phyloP scores from a whole-genome alignment of 2,888 invertebrate genomes.

The Caenorhabditis virilis region DNA sequence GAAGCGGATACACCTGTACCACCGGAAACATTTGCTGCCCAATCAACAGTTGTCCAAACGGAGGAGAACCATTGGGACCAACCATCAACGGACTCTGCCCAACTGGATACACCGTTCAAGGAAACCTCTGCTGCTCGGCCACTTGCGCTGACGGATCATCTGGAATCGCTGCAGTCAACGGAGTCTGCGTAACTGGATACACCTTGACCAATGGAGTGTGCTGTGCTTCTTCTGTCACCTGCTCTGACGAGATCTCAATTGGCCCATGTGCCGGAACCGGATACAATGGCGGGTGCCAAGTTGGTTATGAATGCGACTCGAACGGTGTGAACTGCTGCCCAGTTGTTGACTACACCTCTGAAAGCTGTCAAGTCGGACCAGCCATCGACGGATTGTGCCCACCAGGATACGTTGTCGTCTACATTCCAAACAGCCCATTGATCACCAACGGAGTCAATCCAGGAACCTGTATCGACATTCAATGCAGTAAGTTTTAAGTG shows the following conservation, averaged over 20 bases:
- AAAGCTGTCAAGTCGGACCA: slow-evolving; percentile 43
- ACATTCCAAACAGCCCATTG: slow-evolving; percentile 37
- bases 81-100: slow-evolving; percentile 67
- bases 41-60: slow-evolving; percentile 61
- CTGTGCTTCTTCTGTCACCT: slow-evolving; percentile 50
- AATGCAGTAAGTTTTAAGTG: slow-evolving; percentile 39
- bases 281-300: slow-evolving; percentile 39
- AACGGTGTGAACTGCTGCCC: slow-evolving; percentile 53
- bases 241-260: slow-evolving; percentile 33
- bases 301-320: slow-evolving; percentile 55
- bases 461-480: slow-evolving; percentile 49
- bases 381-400: slow-evolving; percentile 56
- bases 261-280: slow-evolving; percentile 43
- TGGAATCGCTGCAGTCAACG: slow-evolving; percentile 37
- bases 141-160: slow-evolving; percentile 44
- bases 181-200: slow-evolving; percentile 59
- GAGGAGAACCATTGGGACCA: slow-evolving; percentile 61
- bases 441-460: slow-evolving; percentile 35
- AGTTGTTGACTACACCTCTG: slow-evolving; percentile 36
- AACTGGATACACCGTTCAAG: slow-evolving; percentile 57
- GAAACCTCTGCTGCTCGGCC: slow-evolving; percentile 58
- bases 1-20: slow-evolving; percentile 67
- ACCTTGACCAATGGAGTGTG: slow-evolving; percentile 62
- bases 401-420: slow-evolving; percentile 46
- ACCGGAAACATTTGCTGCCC: slow-evolving; percentile 68